Evolutionary conservation across 1,140 invertebrate genomes (phyloP).

Genomic region (Ditylenchus dipsaci): DNA sequence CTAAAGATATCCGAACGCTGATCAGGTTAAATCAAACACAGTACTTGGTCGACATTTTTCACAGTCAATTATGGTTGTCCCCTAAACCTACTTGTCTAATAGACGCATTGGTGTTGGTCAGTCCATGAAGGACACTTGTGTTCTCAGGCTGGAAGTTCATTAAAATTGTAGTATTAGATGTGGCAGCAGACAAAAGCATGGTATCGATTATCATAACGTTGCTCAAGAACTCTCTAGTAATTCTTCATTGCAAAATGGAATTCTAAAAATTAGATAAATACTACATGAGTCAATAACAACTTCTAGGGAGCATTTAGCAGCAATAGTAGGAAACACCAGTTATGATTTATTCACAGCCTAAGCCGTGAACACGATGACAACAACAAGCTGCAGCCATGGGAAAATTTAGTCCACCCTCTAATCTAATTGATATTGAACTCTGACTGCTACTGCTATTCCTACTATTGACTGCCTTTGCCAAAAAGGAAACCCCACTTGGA

Average conservation of each 20-base stretch:
- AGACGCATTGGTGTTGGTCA: neutral
- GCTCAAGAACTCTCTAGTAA: too few relatives aligned
- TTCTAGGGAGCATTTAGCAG: too few relatives aligned
- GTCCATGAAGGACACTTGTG: neutral
- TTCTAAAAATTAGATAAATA: too few relatives aligned
- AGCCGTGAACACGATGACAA: neutral
- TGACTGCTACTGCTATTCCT: neutral
- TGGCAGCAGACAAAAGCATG: too few relatives aligned
- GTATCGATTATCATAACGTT: too few relatives aligned
- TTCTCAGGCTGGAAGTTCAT: too few relatives aligned
- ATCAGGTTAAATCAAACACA: too few relatives aligned
- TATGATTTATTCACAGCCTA: neutral
- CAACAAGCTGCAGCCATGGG: neutral
- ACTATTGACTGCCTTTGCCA: neutral
- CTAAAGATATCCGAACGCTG: too few relatives aligned
- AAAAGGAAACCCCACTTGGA: slow-evolving; percentile 19
- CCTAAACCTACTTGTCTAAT: neutral
- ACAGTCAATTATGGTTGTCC: neutral
- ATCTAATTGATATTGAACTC: neutral
- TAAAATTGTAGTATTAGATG: too few relatives aligned
- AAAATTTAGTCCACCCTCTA: neutral
- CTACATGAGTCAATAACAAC: too few relatives aligned
- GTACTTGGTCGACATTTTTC: neutral
- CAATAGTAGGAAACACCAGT: too few relatives aligned
- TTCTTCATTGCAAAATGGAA: too few relatives aligned